A percentile compares a stretch with the other conserved stretches of the same genome.
These are phyloP conservation scores for Theodoxus fluviatilis DNA, from an alignment of 2,888 invertebrate genomes.

Conservation along the genomic window DNA sequence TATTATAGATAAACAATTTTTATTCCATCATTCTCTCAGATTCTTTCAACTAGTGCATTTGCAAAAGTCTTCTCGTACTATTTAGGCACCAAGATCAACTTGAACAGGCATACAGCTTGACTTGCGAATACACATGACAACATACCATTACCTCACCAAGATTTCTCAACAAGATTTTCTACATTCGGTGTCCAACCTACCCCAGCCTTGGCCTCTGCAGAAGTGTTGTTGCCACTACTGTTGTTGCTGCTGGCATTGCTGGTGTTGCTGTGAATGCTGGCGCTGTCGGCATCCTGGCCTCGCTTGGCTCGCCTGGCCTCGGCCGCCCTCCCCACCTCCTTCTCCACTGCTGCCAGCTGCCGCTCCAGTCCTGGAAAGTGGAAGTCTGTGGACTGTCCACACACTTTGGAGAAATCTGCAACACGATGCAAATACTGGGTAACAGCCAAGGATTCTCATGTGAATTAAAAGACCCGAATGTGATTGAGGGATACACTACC, in stretches of 20 bases:
- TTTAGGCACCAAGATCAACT: too few species aligned
- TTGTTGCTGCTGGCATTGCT: conserved; percentile 37
- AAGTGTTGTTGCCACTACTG: conserved; percentile 29
- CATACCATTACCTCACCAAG: not conserved
- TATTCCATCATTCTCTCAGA: too few species aligned
- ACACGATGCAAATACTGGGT: too few species aligned
- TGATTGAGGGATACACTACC: too few species aligned
- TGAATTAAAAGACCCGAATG: too few species aligned
- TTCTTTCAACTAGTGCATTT: too few species aligned
- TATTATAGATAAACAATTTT: too few species aligned
- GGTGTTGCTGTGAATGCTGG: conserved; percentile 53
- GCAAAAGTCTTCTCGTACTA: too few species aligned
- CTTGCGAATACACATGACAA: too few species aligned
- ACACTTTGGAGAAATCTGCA: conserved; percentile 75
- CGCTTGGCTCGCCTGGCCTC: conserved; percentile 42
- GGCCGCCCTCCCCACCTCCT: conserved; percentile 49
- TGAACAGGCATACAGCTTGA: too few species aligned
- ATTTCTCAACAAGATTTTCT: not conserved
- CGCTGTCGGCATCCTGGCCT: conserved; percentile 46
- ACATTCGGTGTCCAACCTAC: not conserved
- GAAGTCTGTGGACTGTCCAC: conserved; percentile 87
- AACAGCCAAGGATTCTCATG: too few species aligned
- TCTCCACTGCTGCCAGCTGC: conserved; percentile 75
- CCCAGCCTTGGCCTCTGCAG: conserved; percentile 31
- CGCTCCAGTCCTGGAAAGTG: conserved; percentile 88